phyloP scores from a whole-genome alignment of 2,113 vertebrate species.

The Strix aluco region DNA sequence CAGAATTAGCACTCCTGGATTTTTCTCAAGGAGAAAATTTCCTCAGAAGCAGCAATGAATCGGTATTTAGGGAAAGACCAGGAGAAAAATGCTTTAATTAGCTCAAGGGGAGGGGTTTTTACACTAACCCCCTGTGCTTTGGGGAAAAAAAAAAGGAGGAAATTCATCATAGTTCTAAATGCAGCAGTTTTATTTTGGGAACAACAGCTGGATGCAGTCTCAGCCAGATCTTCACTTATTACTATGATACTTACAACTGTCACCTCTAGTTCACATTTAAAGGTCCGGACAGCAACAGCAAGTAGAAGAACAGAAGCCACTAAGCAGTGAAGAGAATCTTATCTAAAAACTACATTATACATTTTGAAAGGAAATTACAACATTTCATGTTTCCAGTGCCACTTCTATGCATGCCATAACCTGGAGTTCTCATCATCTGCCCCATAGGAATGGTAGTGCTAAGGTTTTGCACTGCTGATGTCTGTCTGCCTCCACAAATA shows the following conservation, averaged over 20 bases:
- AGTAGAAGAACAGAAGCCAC: not conserved
- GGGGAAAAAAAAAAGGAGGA: too few relatives aligned
- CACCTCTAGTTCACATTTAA: not conserved
- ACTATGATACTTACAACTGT: not conserved
- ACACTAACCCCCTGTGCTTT: not conserved
- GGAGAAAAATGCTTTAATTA: not conserved
- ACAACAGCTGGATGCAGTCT: conserved; percentile 18
- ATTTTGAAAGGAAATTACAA: not conserved
- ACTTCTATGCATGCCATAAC: not conserved
- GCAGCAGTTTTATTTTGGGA: conserved; percentile 40
- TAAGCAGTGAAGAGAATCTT: not conserved
- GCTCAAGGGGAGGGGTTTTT: not conserved
- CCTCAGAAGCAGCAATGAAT: not conserved
- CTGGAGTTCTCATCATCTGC: not conserved
- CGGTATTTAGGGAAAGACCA: not conserved
- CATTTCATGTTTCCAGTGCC: not conserved
- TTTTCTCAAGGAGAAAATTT: not conserved
- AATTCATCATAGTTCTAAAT: not conserved
- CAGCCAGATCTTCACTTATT: not conserved
- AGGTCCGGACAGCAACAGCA: not conserved
- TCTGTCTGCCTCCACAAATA: not conserved
- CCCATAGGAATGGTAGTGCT: not conserved
- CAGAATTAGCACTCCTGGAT: not conserved
- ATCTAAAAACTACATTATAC: not conserved
- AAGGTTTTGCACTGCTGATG: not conserved